These are phyloP conservation scores for Gymnocephalus cernua DNA, from an alignment of 2,113 vertebrate genomes.

Conservation along the genomic window DNA sequence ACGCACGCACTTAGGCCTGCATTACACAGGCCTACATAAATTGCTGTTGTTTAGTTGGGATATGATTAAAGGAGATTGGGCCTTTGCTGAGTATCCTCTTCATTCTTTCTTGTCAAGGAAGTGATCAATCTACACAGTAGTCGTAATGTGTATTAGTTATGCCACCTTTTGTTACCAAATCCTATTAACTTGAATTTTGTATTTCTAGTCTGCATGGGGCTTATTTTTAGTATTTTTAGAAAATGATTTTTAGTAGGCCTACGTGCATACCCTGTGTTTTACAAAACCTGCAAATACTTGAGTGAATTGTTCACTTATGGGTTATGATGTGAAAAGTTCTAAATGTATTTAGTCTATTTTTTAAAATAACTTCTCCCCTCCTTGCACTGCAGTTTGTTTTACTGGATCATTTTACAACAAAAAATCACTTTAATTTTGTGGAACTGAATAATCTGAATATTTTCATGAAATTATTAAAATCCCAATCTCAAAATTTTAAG, in stretches of 20 bases:
- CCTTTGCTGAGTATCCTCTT: neutral
- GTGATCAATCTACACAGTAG: neutral
- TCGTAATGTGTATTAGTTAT: rapidly evolving
- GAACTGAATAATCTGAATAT: neutral
- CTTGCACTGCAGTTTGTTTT: neutral
- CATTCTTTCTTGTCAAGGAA: neutral
- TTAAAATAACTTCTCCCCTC: no score
- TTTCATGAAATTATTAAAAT: neutral
- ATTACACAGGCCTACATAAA: no score
- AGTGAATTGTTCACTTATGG: neutral
- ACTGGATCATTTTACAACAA: neutral
- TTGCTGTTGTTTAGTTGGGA: neutral
- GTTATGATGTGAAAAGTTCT: neutral
- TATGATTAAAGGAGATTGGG: neutral
- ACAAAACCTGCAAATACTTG: neutral
- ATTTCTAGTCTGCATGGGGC: neutral
- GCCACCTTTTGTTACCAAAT: neutral
- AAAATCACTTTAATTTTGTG: neutral
- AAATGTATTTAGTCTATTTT: conserved; percentile 1
- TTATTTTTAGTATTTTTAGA: neutral
- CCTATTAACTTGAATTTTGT: no score
- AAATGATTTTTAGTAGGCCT: no score
- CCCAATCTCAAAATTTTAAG: neutral
- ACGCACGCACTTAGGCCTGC: neutral
- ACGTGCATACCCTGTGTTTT: neutral